phyloP scores from a whole-genome alignment of 2,888 invertebrate genomes.

The Hemistola chrysoprasaria region DNA sequence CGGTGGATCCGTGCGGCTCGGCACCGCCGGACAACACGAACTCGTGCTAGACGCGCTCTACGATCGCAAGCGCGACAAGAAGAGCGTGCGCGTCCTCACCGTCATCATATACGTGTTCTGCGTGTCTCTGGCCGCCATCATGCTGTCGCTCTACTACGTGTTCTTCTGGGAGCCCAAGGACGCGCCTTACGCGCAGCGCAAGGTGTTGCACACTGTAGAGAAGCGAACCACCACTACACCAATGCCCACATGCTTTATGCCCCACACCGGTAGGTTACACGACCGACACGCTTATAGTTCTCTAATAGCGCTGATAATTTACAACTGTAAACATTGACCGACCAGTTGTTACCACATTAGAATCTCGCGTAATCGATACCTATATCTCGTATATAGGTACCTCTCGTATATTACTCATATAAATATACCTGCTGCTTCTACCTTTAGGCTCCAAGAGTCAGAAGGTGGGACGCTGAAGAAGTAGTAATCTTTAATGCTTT shows the following conservation, averaged over 20 bases:
- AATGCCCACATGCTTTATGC: slow-evolving; percentile 80
- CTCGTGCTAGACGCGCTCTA: slow-evolving; percentile 88
- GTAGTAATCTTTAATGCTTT: slow-evolving; percentile 8
- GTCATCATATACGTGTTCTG: slow-evolving; percentile 97
- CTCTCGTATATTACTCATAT: too few species aligned
- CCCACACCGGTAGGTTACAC: slow-evolving; percentile 79
- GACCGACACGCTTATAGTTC: slow-evolving; percentile 58
- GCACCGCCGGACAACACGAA: slow-evolving; percentile 72
- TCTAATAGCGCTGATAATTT: slow-evolving; percentile 25
- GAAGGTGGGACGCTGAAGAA: slow-evolving; percentile 1
- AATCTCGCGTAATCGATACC: slow-evolving; percentile 19
- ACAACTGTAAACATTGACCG: slow-evolving; percentile 29
- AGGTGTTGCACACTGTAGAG: slow-evolving; percentile 77
- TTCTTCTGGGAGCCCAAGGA: slow-evolving; percentile 95
- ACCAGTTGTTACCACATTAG: slow-evolving; percentile 25
- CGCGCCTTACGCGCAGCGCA: slow-evolving; percentile 75
- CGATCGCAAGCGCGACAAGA: slow-evolving; percentile 92
- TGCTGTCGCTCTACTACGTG: slow-evolving; percentile 96
- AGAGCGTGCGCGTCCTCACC: slow-evolving; percentile 94
- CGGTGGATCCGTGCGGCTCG: slow-evolving; percentile 70
- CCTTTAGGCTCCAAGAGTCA: too few species aligned
- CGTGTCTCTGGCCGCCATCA: slow-evolving; percentile 96
- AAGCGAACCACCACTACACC: slow-evolving; percentile 77
- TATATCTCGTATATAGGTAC: slow-evolving; percentile 1
- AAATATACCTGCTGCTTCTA: slow-evolving; percentile 5